Evolutionary conservation across 2,888 invertebrate species (phyloP).

Genomic region (Oxycera nigricornis): DNA sequence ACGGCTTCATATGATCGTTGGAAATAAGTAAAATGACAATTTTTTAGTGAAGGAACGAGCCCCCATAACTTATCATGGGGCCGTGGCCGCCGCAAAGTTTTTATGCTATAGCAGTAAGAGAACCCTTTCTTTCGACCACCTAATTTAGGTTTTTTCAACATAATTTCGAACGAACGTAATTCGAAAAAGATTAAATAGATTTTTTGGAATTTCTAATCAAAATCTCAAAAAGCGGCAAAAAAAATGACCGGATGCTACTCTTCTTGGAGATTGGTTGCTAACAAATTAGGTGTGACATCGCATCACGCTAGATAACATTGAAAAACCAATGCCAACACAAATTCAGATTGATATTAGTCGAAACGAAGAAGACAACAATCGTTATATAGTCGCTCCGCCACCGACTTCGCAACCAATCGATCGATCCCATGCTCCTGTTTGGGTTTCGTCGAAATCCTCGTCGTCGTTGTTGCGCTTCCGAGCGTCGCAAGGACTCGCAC

Average conservation of each 20-base stretch:
- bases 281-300: constrained; percentile 88
- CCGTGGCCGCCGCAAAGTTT: too few species aligned
- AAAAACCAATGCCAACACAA: constrained; percentile 47
- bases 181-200: constrained; percentile 2
- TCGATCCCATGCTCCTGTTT: constrained; percentile 23
- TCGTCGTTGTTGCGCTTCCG: neutral
- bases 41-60: too few species aligned
- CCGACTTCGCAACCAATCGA: constrained; percentile 22
- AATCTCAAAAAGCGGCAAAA: constrained; percentile 66
- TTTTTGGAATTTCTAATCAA: constrained; percentile 33
- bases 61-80: too few species aligned
- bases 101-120: too few species aligned
- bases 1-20: too few species aligned
- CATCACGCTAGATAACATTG: constrained; percentile 54
- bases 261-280: constrained; percentile 93
- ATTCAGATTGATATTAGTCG: constrained; percentile 10
- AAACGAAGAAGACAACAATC: constrained; percentile 8
- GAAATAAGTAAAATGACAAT: too few species aligned
- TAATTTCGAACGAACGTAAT: neutral
- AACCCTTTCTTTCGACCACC: too few species aligned
- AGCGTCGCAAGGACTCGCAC: constrained; percentile 21
- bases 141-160: neutral
- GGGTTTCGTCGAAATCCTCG: neutral
- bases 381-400: too few species aligned
- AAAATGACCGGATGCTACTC: constrained; percentile 80